Evolutionary conservation across 2,888 invertebrate species (phyloP), one percentile per base, ranked within the genome.

Genomic region (Lathronympha strigana): DNA sequence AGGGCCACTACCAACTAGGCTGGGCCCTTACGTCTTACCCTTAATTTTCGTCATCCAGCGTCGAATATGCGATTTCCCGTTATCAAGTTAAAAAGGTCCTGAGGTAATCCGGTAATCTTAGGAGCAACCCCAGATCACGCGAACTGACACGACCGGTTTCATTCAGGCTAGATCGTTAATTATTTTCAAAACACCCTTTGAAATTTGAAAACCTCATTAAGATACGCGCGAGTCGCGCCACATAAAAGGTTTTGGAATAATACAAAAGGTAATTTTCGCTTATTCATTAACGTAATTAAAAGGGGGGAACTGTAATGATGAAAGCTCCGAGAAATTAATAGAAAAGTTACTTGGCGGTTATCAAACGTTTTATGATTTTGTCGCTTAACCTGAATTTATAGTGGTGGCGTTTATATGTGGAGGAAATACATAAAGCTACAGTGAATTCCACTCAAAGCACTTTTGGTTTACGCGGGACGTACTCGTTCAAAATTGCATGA

Each of bases 251-350:
- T 85, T 82, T 76, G 73, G 74, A 84, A 84, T 87, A 83, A 84
- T 81, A 88, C 87, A 88, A 87, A 87, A 88, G 88, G 85, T 87
- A 88, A 91, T 90, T 90, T 90, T 90, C 87, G 90, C 90, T 88
- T 90, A 90, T 88, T 90, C 90, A 91, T 88, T 90, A 87, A 84
- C 76, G 87, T 88, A 85, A 90, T 90, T 90, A 90, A 88, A 87
- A 84, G 83, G 79, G 62, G 78, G 78, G 69, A 66, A 78, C 72
- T 77, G 81, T 87, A 85, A 88, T 87, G 85, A 84, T 78, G 83
- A 75, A 66, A 75, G 74, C 79, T 76, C 72, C 70, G 73, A 73
- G 73, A 81, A 83, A 87, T 87, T 84, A 82, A 86, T 84, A 84
- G 78, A 76, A 75, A 76, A 80, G 78, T 82, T 82, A 78, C 57